phyloP scores from a whole-genome alignment of 2,113 vertebrate species.

The Heterotilapia buettikoferi region DNA sequence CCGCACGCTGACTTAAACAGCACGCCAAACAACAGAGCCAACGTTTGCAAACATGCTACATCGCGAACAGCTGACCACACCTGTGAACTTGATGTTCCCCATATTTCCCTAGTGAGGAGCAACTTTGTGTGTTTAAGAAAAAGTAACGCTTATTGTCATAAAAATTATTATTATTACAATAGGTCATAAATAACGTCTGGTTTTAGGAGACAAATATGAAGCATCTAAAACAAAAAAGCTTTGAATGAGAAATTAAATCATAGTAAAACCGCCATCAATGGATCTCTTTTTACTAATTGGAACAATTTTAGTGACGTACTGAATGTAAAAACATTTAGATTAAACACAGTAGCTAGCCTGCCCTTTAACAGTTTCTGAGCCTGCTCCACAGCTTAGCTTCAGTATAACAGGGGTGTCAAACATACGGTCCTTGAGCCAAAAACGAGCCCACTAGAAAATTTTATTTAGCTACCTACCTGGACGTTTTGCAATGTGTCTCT shows the following conservation, averaged over 20 bases:
- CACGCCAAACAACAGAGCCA: background rate
- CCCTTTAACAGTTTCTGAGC: background rate
- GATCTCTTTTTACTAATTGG: background rate
- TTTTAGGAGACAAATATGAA: background rate
- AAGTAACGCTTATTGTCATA: background rate
- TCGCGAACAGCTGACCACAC: fast-evolving
- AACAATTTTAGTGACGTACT: background rate
- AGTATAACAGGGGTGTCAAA: background rate
- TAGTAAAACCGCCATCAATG: background rate
- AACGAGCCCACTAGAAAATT: background rate
- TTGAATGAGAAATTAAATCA: background rate
- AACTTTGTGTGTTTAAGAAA: background rate
- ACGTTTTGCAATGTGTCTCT: fast-evolving
- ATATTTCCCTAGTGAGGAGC: background rate
- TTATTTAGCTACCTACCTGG: background rate
- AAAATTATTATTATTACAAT: background rate
- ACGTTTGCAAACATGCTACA: background rate
- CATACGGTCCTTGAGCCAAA: background rate
- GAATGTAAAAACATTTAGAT: background rate
- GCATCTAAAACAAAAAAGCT: background rate
- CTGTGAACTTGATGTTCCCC: background rate
- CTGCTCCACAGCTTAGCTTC: fast-evolving
- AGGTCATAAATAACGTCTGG: background rate
- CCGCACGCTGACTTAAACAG: background rate
- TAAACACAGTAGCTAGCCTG: background rate